Percentiles rank a stretch among this genome's conserved stretches.
Conservation (phyloP, 2,113 vertebrate genomes). For the Rhizomys pruinosus region DNA sequence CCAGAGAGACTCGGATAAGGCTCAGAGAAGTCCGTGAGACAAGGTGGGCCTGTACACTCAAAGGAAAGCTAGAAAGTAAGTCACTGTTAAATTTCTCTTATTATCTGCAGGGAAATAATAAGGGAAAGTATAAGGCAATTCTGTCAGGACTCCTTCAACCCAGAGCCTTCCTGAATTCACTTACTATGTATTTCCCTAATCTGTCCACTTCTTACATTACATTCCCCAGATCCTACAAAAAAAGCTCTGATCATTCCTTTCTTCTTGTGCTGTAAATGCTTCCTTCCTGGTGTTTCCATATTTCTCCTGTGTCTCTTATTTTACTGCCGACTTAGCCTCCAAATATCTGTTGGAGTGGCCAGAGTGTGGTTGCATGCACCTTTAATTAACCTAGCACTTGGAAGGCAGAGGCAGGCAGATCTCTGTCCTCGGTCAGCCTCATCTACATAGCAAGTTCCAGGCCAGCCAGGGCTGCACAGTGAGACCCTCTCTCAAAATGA, state of each 20-base stretch:
- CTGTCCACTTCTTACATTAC: not conserved
- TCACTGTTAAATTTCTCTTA: not conserved
- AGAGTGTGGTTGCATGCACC: no score
- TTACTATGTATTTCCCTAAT: not conserved
- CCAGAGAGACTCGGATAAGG: not conserved
- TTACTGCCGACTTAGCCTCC: not conserved
- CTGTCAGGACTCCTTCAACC: not conserved
- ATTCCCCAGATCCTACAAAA: not conserved
- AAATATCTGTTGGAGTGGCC: not conserved
- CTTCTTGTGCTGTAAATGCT: not conserved
- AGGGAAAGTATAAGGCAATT: not conserved
- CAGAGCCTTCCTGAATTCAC: not conserved
- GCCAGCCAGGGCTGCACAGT: no score
- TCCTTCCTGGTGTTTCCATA: not conserved
- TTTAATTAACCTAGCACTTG: no score
- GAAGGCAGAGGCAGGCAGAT: no score
- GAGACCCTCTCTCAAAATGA: no score
- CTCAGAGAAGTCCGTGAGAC: not conserved
- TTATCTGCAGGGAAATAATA: not conserved
- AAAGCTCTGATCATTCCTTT: not conserved
- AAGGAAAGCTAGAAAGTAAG: not conserved
- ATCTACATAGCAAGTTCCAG: not conserved
- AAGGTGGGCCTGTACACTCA: not conserved
- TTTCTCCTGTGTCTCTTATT: conserved; percentile 3
- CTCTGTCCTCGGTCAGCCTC: no score